Evolutionary conservation across 2,888 invertebrate species (phyloP).

Genomic region (Erebia ligea): DNA sequence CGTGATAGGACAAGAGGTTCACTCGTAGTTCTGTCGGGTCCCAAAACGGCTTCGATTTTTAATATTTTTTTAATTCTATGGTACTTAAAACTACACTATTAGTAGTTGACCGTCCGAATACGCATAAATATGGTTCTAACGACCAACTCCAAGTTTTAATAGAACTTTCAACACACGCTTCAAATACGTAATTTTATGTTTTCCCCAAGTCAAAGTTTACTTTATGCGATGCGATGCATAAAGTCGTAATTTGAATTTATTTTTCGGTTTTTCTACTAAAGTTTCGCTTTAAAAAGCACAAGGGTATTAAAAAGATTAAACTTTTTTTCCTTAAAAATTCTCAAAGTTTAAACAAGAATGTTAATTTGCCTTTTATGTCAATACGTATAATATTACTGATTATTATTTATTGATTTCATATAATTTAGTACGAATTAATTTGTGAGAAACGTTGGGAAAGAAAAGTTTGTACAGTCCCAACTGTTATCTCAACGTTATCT

Average conservation of each 20-base stretch:
- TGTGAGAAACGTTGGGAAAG: too few species aligned
- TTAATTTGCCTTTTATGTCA: too few species aligned
- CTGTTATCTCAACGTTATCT: too few species aligned
- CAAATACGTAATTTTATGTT: conserved; percentile 20
- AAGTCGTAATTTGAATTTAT: neutral
- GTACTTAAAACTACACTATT: neutral
- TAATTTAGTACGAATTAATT: too few species aligned
- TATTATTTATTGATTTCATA: too few species aligned
- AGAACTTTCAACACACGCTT: conserved; percentile 17
- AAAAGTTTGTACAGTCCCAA: too few species aligned
- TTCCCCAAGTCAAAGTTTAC: neutral
- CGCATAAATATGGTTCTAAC: conserved; percentile 11
- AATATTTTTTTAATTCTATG: neutral
- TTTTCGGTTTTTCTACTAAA: neutral
- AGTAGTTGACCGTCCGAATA: conserved; percentile 4
- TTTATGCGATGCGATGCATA: conserved; percentile 10
- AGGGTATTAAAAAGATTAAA: neutral
- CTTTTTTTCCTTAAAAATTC: too few species aligned
- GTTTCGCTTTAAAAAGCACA: neutral
- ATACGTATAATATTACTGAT: too few species aligned
- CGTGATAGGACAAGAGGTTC: too few species aligned
- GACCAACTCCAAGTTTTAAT: conserved; percentile 18
- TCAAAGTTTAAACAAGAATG: too few species aligned
- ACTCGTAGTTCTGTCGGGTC: too few species aligned
- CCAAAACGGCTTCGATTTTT: too few species aligned